Percentiles rank a stretch among this genome's conserved stretches.
phyloP scores from a whole-genome alignment of 30 jellyfish, hydroid and myxozoan species.

The Rhopilema esculentum region DNA sequence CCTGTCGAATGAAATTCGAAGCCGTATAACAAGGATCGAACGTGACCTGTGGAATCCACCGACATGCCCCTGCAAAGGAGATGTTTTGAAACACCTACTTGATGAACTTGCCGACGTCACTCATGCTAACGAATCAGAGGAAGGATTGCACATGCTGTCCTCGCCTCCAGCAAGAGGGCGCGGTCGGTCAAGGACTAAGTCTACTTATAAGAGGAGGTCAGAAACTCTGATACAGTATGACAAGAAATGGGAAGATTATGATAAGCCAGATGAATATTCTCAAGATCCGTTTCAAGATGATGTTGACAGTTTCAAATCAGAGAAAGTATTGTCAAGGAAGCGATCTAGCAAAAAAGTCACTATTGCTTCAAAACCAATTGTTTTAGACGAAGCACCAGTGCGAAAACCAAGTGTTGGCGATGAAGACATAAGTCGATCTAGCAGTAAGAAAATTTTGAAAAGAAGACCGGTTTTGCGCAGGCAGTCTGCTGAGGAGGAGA shows the following conservation, averaged over 20 bases:
- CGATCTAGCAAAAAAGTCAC: slow-evolving; percentile 60
- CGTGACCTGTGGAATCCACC: slow-evolving; percentile 69
- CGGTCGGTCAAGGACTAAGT: slow-evolving; percentile 49
- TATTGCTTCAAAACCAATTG: slow-evolving; percentile 43
- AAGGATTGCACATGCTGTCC: background rate
- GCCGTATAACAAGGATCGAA: slow-evolving; percentile 66
- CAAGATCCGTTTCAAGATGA: slow-evolving; percentile 1
- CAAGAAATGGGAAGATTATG: slow-evolving; percentile 65
- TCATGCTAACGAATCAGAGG: slow-evolving; percentile 18
- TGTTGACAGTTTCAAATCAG: slow-evolving; percentile 21
- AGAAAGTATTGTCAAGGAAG: slow-evolving; percentile 4
- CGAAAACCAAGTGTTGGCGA: background rate
- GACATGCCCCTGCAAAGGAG: slow-evolving; percentile 53
- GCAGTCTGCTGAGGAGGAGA: slow-evolving; percentile 61
- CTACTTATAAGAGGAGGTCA: slow-evolving; percentile 64
- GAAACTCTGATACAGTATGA: slow-evolving; percentile 26
- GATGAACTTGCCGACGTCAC: slow-evolving; percentile 58
- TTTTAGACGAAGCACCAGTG: slow-evolving; percentile 30
- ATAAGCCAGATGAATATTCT: background rate
- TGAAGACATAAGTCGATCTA: background rate
- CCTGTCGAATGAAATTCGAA: slow-evolving; percentile 62
- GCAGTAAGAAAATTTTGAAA: slow-evolving; percentile 22
- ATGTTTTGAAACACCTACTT: slow-evolving; percentile 59
- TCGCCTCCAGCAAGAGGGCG: slow-evolving; percentile 41
- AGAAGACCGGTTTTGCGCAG: slow-evolving; percentile 61